phyloP scores from a whole-genome alignment of 2,888 invertebrate genomes.

The Hydroisotoma schaefferi region DNA sequence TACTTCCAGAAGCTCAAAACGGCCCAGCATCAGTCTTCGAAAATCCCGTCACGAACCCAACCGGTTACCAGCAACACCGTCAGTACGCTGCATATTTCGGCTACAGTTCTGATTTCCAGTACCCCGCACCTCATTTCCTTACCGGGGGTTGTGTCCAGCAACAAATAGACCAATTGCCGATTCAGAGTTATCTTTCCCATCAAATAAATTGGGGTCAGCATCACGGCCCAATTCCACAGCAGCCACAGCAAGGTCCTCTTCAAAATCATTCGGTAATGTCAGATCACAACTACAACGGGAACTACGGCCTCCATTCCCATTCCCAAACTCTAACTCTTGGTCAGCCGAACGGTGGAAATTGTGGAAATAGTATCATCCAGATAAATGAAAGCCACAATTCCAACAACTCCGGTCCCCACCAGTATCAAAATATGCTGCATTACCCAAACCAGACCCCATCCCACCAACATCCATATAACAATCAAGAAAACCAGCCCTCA shows the following conservation, averaged over 20 bases:
- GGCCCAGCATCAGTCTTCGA: too few species aligned
- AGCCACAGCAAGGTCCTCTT: not conserved
- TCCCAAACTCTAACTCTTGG: not conserved
- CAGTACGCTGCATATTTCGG: not conserved
- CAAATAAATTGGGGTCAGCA: not conserved
- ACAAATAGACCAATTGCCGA: too few species aligned
- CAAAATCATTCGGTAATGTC: too few species aligned
- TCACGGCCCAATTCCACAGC: not conserved
- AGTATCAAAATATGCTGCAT: constrained; percentile 10
- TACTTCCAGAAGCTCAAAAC: too few species aligned
- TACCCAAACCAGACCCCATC: constrained; percentile 9
- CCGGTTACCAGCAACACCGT: not conserved
- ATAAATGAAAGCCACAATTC: not conserved
- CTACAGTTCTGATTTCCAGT: not conserved
- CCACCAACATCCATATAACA: not conserved
- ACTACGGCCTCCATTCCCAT: not conserved
- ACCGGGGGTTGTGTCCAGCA: not conserved
- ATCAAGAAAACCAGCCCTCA: not conserved
- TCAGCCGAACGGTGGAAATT: not conserved
- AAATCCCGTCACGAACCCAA: too few species aligned
- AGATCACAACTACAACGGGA: constrained; percentile 8
- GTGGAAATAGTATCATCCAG: too few species aligned
- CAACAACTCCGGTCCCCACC: constrained; percentile 9
- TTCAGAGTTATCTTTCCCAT: too few species aligned
- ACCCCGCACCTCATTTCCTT: not conserved